Base-by-base conservation (phyloP, 2,113 vertebrate species). In the Brevimyrus niger region DNA sequence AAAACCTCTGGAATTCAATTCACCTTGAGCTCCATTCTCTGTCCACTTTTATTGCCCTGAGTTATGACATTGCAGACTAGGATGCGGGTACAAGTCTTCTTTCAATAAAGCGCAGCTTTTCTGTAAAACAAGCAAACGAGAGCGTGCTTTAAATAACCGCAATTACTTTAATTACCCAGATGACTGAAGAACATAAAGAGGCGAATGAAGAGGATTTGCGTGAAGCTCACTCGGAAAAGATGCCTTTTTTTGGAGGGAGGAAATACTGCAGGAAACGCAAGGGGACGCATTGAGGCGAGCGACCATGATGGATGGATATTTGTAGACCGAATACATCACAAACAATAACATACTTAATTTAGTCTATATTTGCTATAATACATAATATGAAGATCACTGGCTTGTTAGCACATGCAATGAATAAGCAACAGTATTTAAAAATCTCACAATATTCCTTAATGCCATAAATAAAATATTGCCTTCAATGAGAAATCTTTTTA, bases 1-100 rank as follows among this genome's bases (percentile, higher is more conserved):
- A 55, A 51, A 82, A 55, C 27, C 27, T n/a, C 31, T 38, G 73
- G 46, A 35, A 35, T 88, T 46, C 69, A 42, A 23, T 53, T 88
- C 88, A 89, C 88, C 88, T 89, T 82, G 47, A 89, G 69, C 48
- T 89, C 88, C 48, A 44, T 73, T 84, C 80, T 44, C 88, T 85
- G 88, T 88, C 88, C 69, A 69, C 13, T 38, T 61, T 89, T 61
- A 61, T 23, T 31, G 73, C 35, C 35, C 76, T 38, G 44, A 55
- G 58, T 58, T 87, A 83, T 65, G 42, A 44, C 55, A 89, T 27
- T 44, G 31, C 84, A 38, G 84, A 44, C 19, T 84, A 47, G 5
- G 47, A 21, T 55, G 35, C 84, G 8, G 47, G 46, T 38, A 38
- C 7, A 51, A 76, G 53, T 65, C 51, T 42, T 13, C 21, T 53